These are phyloP conservation scores for Euglossa dilemma DNA, from an alignment of 1,140 invertebrate species.

Conservation along the genomic window DNA sequence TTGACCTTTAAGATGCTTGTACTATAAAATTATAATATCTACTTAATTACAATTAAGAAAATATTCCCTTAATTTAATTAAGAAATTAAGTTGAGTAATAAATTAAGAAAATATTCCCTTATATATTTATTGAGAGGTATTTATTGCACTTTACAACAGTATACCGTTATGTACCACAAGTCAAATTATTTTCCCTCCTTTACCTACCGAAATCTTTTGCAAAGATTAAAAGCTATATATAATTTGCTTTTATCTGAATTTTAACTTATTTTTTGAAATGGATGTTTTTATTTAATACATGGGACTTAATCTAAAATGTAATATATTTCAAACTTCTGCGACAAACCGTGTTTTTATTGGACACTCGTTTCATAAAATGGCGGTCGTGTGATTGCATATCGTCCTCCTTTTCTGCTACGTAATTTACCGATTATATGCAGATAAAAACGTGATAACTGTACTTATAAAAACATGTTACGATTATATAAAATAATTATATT, in stretches of 20 bases:
- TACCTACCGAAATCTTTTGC: neutral
- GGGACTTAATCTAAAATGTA: neutral
- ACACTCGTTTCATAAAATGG: slow-evolving; percentile 45
- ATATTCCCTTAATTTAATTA: too few relatives aligned
- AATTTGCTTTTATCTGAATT: neutral
- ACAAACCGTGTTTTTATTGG: slow-evolving; percentile 27
- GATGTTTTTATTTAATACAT: neutral
- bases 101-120: neutral
- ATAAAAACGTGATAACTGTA: neutral
- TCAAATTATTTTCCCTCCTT: neutral
- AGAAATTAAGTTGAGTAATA: too few relatives aligned
- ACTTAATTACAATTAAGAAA: neutral
- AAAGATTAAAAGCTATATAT: neutral
- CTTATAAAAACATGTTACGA: neutral
- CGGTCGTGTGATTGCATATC: slow-evolving; percentile 34
- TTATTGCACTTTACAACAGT: neutral
- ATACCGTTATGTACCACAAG: neutral
- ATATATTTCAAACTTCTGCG: neutral
- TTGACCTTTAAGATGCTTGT: neutral
- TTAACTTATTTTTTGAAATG: neutral
- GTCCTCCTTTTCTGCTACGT: slow-evolving; percentile 11
- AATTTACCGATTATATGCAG: neutral
- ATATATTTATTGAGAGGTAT: neutral
- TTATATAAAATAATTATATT: neutral
- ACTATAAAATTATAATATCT: neutral